Conservation (phyloP, 2,797 vertebrate species). For the Octomys mimax region DNA sequence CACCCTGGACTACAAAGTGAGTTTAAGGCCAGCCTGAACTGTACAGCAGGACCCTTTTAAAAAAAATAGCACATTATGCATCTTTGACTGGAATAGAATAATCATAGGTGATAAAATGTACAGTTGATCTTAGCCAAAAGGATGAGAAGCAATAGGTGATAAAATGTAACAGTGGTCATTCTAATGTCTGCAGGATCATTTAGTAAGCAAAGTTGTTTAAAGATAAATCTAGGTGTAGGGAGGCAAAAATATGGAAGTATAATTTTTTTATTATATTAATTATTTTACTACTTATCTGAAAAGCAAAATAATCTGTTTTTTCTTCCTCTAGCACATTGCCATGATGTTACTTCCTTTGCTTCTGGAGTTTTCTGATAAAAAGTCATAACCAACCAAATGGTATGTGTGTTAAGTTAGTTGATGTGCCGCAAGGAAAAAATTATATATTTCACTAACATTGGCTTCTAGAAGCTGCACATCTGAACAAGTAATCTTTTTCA, state of each 20-base stretch:
- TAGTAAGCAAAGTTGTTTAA: conserved; percentile 40
- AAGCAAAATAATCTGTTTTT: background rate
- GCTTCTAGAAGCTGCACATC: conserved; percentile 48
- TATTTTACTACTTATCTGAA: background rate
- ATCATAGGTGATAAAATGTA: background rate
- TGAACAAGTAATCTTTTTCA: conserved; percentile 65
- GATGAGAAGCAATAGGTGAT: background rate
- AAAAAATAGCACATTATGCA: background rate
- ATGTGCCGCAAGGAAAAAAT: background rate
- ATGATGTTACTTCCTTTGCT: conserved; percentile 18
- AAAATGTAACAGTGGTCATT: conserved; percentile 9
- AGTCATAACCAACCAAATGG: background rate
- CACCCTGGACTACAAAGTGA: too few relatives aligned
- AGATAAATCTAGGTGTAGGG: background rate
- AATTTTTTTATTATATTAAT: conserved; percentile 12
- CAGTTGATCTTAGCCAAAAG: too few relatives aligned
- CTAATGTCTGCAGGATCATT: background rate
- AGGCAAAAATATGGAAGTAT: background rate
- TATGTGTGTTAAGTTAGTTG: conserved; percentile 44
- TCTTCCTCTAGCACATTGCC: background rate
- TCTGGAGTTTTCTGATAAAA: conserved; percentile 1
- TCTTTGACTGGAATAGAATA: conserved; percentile 16
- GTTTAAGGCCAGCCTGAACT: too few relatives aligned
- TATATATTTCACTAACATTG: conserved; percentile 48
- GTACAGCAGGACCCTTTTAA: too few relatives aligned